phyloP scores from a whole-genome alignment of 2,797 vertebrate genomes.

The Danio kyathit region DNA sequence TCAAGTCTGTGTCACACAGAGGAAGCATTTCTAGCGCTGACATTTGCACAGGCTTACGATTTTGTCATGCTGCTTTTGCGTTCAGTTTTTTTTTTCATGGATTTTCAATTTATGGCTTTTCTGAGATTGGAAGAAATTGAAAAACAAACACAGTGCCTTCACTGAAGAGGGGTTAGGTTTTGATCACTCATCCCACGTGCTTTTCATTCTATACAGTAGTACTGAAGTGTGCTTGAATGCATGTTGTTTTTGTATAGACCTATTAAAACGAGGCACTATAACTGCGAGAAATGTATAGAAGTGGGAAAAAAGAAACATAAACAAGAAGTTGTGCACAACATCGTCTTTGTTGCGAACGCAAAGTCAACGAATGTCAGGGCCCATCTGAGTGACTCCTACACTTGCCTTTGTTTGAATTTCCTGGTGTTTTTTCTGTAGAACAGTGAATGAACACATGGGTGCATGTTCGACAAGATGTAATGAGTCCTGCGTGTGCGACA shows the following conservation, averaged over 20 bases:
- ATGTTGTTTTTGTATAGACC: background rate
- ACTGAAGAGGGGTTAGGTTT: slow-evolving; percentile 1
- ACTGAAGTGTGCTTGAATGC: background rate
- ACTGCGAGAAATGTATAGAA: background rate
- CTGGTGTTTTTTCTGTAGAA: background rate
- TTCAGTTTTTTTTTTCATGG: background rate
- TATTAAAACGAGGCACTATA: background rate
- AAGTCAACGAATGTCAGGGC: slow-evolving; percentile 18
- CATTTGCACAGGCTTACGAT: slow-evolving; percentile 20
- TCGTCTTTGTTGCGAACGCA: background rate
- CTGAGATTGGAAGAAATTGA: background rate
- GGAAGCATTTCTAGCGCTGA: background rate
- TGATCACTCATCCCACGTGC: background rate
- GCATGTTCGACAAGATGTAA: slow-evolving; percentile 36
- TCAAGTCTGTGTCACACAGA: slow-evolving; percentile 3
- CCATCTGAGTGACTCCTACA: background rate
- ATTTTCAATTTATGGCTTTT: background rate
- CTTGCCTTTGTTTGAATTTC: slow-evolving; percentile 2
- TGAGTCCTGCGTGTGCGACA: slow-evolving; percentile 16
- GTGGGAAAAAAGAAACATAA: background rate
- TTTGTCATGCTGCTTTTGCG: background rate
- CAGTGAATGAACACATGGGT: slow-evolving; percentile 14
- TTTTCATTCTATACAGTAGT: background rate
- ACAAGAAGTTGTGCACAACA: slow-evolving; percentile 1
- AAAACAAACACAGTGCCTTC: background rate